Evolutionary conservation across 2,888 invertebrate species (phyloP), one percentile per base, ranked within the genome.

Genomic region (Anodontia alba): DNA sequence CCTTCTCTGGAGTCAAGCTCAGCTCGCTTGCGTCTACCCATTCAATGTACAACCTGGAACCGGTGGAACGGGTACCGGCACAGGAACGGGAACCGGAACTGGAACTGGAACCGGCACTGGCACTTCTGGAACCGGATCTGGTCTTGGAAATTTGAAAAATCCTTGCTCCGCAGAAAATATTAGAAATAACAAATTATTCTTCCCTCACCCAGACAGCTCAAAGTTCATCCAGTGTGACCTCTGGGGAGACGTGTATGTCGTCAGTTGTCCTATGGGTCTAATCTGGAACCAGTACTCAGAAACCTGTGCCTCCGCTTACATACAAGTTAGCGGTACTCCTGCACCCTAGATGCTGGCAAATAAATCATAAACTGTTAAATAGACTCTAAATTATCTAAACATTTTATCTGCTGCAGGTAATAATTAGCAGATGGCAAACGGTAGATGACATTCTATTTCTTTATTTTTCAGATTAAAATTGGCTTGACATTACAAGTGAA

Each of bases 221-320:
- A 92, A 91, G 78, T 92, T 90, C 81, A 88, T 90, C 78, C 91
- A 91, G 83, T 92, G 92, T 75, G 90, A 90, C 68, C 80, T 89
- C 5, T 88, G 88, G 83, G 90, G 91, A 10, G 86, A 89, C 31
- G 86, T 87, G 1, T 90, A 84, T 71, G 86, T 88, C 12, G 80
- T 87, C 51, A 79, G 84, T 76, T 92, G 92, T 69, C 91, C 92
- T 8, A 77, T 87, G 3, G 87, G 88, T n/a, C 87, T 90, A 12
- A 77, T 90, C 7, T 92, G 91, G 91, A 91, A 90, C 83, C 80
- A 86, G 72, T 83, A 82, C 76, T 81, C 83, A 20, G 84, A 88
- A 67, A 89, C 90, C 1, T 92, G 91, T 79, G 90, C 88, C 46
- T 90, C 83, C 3, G 85, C 88, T 8, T 87, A 80, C 62, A 36